Evolutionary conservation across 2,888 invertebrate species (phyloP), one percentile per base, ranked within the genome.

Genomic region (Eurois occulta): DNA sequence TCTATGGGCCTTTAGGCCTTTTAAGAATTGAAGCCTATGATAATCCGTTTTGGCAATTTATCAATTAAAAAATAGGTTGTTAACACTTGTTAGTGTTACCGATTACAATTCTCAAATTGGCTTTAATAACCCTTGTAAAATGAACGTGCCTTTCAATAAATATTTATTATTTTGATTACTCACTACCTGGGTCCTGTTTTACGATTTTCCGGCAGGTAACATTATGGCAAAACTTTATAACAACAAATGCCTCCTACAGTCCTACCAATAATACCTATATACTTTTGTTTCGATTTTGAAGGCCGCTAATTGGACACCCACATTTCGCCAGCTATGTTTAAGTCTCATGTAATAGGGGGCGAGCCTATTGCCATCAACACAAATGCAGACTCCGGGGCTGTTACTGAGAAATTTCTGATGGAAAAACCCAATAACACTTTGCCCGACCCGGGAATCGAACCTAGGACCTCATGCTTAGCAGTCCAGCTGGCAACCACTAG

Each of bases 91-190:
- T 41, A 35, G 38, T 28, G 11, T 46, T 18, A 43, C 28, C 16
- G 13, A 18, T 38, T 38, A 32, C 28, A 64, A 52, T 18, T 5
- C 21, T 2, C 24, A 18, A 46, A 62, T 43, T 43, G 6, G 10
- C 16, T n/a, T 64, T 35, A 43, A 52, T 60, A 18, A 28, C 43
- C 43, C 10, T 16, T 58, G n/a, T 58, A 35, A 35, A 58, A 58
- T 43, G 4, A 38, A 28, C 0, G 18, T 13, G 35, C 35, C 21
- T 6, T 62, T 28, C 32, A 43, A 35, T 69, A 18, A 77, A 65
- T 58, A 46, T 65, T 38, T 78, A 52, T 52, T 35, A 52, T 35
- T 38, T 35, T 24, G 7, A 24, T 78, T 46, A 35, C 28, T 43
- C 21, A 58, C 41, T 16, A 0, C n/a, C 21, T 32, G n/a, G 28